Conservation (phyloP, 2,888 invertebrate species). For the Charanyca ferruginea region DNA sequence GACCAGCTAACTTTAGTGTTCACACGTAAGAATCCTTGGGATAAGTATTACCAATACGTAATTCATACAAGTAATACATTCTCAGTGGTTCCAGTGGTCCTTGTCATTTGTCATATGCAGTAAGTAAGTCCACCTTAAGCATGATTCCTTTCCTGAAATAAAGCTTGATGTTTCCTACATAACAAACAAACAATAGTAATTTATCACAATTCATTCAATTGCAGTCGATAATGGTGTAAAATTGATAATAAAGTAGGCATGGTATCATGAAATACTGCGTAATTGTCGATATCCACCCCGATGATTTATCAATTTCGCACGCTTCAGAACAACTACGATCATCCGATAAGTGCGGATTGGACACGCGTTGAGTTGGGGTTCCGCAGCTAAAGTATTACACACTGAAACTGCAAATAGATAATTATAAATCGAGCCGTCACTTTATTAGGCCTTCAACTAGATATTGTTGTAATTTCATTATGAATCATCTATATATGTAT, state of each 20-base stretch:
- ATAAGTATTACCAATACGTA: no score
- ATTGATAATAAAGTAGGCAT: constrained; percentile 53
- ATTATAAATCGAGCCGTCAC: neutral
- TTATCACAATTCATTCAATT: constrained; percentile 45
- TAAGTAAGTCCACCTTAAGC: neutral
- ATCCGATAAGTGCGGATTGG: constrained; percentile 26
- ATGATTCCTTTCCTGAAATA: neutral
- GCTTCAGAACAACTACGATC: constrained; percentile 38
- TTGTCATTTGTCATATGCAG: neutral
- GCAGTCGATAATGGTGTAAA: constrained; percentile 37
- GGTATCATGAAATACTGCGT: constrained; percentile 47
- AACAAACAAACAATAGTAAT: constrained; percentile 33
- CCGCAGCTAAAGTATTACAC: constrained; percentile 10
- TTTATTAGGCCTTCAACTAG: neutral
- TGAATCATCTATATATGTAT: no score
- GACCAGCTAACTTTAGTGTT: no score
- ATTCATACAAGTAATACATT: no score
- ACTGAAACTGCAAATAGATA: neutral
- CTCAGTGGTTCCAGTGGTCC: no score
- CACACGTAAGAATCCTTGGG: neutral
- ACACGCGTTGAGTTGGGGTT: constrained; percentile 18
- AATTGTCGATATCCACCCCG: constrained; percentile 49
- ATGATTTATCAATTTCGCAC: constrained; percentile 48
- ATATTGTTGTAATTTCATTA: neutral
- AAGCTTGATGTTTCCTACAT: constrained; percentile 5